phyloP scores from a whole-genome alignment of 2,113 vertebrate genomes.

The Polypterus bichir region DNA sequence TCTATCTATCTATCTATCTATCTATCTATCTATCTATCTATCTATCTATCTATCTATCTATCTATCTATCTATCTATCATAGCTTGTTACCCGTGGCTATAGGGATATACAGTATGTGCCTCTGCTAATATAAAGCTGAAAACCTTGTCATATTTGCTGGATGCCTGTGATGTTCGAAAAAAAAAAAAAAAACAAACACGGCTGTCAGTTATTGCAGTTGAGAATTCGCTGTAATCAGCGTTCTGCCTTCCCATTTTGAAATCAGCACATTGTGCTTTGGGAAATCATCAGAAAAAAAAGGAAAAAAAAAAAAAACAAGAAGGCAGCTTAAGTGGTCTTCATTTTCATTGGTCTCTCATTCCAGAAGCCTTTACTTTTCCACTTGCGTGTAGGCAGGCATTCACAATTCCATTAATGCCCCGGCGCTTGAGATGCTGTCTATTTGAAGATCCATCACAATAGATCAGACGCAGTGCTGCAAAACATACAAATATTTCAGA shows the following conservation, averaged over 20 bases:
- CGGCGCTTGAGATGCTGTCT: constrained; percentile 11
- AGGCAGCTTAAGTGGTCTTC: constrained; percentile 26
- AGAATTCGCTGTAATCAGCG: background rate
- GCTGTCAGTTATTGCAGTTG: too few species aligned
- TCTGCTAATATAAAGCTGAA: too few species aligned
- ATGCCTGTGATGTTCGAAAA: too few species aligned
- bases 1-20: too few species aligned
- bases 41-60: too few species aligned
- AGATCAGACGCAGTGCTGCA: constrained; percentile 23
- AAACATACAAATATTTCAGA: constrained; percentile 27
- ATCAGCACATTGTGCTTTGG: constrained; percentile 23
- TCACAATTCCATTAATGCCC: constrained; percentile 14
- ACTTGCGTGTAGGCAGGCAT: constrained; percentile 23
- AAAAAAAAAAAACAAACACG: too few species aligned
- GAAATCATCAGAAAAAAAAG: constrained; percentile 23
- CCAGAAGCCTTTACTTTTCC: constrained; percentile 22
- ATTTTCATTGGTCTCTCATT: constrained; percentile 34
- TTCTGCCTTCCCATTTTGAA: constrained; percentile 31
- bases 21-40: too few species aligned
- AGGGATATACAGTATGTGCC: too few species aligned
- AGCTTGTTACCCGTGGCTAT: too few species aligned
- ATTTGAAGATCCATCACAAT: constrained; percentile 28
- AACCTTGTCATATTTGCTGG: too few species aligned
- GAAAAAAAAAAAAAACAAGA: constrained; percentile 17
- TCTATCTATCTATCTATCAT: too few species aligned